These are phyloP conservation scores for Oceanites oceanicus DNA, from an alignment of 2,113 vertebrate genomes.

Conservation along the genomic window DNA sequence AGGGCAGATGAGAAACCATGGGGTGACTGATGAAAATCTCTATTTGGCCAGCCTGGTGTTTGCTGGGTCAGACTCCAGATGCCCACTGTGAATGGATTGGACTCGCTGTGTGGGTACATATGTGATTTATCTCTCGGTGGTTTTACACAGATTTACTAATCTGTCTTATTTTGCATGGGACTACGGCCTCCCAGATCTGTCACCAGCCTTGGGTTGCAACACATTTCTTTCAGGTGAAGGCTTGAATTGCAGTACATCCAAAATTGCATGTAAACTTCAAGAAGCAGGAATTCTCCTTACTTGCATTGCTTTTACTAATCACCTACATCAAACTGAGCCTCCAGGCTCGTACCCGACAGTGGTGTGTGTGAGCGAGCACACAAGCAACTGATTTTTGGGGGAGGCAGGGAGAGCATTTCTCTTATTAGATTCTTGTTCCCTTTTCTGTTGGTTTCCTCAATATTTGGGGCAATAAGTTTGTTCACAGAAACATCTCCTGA, in stretches of 20 bases:
- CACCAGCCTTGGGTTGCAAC: background rate
- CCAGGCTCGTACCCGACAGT: background rate
- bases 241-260: background rate
- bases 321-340: background rate
- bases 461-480: background rate
- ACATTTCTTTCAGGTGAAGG: background rate
- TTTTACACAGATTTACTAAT: background rate
- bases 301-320: background rate
- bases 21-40: background rate
- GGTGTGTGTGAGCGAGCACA: background rate
- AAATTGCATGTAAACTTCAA: background rate
- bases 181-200: background rate
- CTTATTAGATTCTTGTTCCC: background rate
- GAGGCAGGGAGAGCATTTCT: background rate
- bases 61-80: background rate
- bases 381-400: background rate
- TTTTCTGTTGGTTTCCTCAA: background rate
- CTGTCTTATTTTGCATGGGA: background rate
- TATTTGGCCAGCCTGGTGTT: background rate
- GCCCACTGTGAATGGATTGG: conserved; percentile 20
- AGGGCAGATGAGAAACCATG: background rate
- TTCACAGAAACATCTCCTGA: background rate
- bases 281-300: background rate
- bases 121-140: background rate
- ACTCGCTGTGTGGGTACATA: background rate